These are phyloP conservation scores for Clitarchus hookeri DNA, from an alignment of 2,888 invertebrate species.

Conservation along the genomic window DNA sequence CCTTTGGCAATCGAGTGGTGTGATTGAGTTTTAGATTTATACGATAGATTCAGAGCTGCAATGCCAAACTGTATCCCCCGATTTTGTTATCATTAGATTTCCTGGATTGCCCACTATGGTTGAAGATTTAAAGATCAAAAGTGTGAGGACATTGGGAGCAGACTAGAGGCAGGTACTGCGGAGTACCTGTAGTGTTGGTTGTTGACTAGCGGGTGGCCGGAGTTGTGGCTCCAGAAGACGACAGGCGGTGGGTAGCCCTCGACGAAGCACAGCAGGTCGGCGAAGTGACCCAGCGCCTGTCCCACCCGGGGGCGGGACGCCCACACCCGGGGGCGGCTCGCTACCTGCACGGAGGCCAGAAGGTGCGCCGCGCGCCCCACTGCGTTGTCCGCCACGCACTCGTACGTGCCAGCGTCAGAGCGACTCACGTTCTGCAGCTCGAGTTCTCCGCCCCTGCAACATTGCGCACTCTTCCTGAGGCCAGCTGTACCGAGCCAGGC, in stretches of 20 bases:
- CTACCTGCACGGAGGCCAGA: background rate
- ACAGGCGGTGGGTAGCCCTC: background rate
- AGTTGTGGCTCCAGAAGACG: constrained; percentile 17
- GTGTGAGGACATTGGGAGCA: no score
- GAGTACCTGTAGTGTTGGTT: background rate
- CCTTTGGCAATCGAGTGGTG: no score
- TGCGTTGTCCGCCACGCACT: constrained; percentile 16
- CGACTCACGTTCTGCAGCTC: background rate
- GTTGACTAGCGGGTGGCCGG: background rate
- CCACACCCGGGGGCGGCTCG: background rate
- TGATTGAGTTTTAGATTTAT: no score
- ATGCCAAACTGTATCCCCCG: no score
- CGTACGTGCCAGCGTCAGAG: background rate
- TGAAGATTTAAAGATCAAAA: no score
- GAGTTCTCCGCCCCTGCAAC: background rate
- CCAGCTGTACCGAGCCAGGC: no score
- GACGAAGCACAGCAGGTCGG: background rate
- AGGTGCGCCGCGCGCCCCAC: background rate
- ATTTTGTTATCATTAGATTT: no score
- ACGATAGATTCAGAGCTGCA: no score
- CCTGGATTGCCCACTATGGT: no score
- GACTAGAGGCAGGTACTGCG: no score
- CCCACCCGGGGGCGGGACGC: background rate
- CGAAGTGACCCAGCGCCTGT: background rate
- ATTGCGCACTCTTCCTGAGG: no score